A percentile compares a stretch with the other conserved stretches of the same genome.
These are phyloP conservation scores for Pterocles gutturalis DNA, from an alignment of 2,113 vertebrate genomes.

Conservation along the genomic window DNA sequence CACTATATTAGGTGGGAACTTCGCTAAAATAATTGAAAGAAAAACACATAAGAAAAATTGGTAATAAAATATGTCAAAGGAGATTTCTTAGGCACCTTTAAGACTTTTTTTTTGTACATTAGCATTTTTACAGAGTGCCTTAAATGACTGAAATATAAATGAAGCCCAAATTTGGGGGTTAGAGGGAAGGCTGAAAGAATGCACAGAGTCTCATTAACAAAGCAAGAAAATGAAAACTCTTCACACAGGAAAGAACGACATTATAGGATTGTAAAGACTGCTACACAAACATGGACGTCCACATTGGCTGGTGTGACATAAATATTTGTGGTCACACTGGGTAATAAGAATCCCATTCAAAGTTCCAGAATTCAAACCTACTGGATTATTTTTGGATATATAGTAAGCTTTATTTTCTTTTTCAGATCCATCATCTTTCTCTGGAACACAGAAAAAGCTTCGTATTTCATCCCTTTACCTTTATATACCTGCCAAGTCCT, in stretches of 20 bases:
- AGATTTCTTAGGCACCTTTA: background rate
- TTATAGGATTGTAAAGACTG: slow-evolving; percentile 16
- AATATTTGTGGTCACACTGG: slow-evolving; percentile 46
- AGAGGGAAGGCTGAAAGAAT: background rate
- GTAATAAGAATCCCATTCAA: slow-evolving; percentile 36
- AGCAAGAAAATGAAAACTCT: background rate
- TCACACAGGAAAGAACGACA: background rate
- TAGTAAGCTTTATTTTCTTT: slow-evolving; percentile 55
- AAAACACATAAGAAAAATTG: slow-evolving; percentile 16
- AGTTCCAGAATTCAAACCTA: slow-evolving; percentile 49
- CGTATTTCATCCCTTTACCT: slow-evolving; percentile 53
- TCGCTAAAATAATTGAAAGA: slow-evolving; percentile 79
- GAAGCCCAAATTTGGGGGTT: background rate
- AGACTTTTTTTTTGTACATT: background rate
- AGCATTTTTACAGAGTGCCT: background rate
- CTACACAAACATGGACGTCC: slow-evolving; percentile 29
- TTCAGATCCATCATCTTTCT: slow-evolving; percentile 56
- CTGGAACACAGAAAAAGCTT: slow-evolving; percentile 48
- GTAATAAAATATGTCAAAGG: background rate
- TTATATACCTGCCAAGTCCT: slow-evolving; percentile 43
- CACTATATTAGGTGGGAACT: slow-evolving; percentile 89
- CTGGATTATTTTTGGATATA: slow-evolving; percentile 57
- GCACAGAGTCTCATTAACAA: background rate
- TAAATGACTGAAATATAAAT: background rate
- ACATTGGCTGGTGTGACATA: slow-evolving; percentile 4